Evolutionary conservation across 2,113 vertebrate species (phyloP).

Genomic region (Budorcas taxicolor): DNA sequence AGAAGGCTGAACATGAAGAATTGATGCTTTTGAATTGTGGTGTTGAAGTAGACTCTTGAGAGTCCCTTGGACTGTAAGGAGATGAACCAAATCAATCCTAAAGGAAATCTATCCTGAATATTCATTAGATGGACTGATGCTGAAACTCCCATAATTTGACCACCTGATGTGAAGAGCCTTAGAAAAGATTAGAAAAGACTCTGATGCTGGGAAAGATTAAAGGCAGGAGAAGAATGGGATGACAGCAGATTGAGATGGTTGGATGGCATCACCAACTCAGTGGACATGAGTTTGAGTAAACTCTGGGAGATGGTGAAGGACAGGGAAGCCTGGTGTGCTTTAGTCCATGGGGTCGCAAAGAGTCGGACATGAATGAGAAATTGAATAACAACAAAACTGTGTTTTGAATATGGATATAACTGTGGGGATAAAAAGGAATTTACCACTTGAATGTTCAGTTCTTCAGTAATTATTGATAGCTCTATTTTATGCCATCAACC

Average conservation of each 20-base stretch:
- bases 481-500: background rate
- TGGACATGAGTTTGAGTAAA: background rate
- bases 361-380: background rate
- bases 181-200: background rate
- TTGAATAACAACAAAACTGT: background rate
- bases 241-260: background rate
- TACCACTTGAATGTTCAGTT: background rate
- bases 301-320: background rate
- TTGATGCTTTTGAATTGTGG: background rate
- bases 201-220: background rate
- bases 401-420: background rate
- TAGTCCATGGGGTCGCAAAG: background rate
- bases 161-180: background rate
- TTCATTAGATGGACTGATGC: background rate
- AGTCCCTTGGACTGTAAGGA: background rate
- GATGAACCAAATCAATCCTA: background rate
- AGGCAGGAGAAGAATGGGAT: background rate
- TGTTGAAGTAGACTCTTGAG: background rate
- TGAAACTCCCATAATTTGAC: background rate
- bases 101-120: background rate
- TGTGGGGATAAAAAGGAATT: background rate
- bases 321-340: background rate
- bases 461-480: background rate
- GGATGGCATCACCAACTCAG: background rate
- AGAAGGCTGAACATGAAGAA: background rate